Conservation (phyloP, 2,888 invertebrate species). For the Euphydryas editha region DNA sequence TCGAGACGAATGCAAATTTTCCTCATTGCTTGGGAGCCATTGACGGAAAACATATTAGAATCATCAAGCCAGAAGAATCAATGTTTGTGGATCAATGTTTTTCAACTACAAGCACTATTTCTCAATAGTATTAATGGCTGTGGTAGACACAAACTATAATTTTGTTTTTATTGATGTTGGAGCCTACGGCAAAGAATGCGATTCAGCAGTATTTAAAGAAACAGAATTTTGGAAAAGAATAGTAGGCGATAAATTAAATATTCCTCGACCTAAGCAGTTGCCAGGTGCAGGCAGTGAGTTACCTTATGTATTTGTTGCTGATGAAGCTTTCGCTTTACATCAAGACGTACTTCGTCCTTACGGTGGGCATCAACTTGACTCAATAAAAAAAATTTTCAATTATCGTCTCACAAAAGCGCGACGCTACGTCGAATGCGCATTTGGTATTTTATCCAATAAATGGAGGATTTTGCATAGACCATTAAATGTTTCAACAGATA, state of each 20-base stretch:
- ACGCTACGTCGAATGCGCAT: slow-evolving; percentile 46
- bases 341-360: slow-evolving; percentile 43
- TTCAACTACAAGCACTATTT: slow-evolving; percentile 41
- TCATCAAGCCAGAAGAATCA: slow-evolving; percentile 43
- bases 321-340: slow-evolving; percentile 46
- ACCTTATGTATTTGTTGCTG: slow-evolving; percentile 45
- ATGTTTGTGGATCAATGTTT: slow-evolving; percentile 39
- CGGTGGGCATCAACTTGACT: slow-evolving; percentile 41
- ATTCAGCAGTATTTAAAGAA: slow-evolving; percentile 39
- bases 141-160: slow-evolving; percentile 36
- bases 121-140: slow-evolving; percentile 40
- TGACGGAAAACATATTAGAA: slow-evolving; percentile 46
- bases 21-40: slow-evolving; percentile 45
- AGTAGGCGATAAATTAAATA: slow-evolving; percentile 23
- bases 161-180: slow-evolving; percentile 42
- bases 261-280: slow-evolving; percentile 14
- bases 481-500: slow-evolving; percentile 35
- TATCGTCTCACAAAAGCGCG: slow-evolving; percentile 47
- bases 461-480: slow-evolving; percentile 44
- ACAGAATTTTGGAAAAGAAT: slow-evolving; percentile 23
- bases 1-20: slow-evolving; percentile 41
- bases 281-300: slow-evolving; percentile 6
- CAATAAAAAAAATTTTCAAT: slow-evolving; percentile 42
- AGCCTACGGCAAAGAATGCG: slow-evolving; percentile 47
- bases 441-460: slow-evolving; percentile 46